These are phyloP conservation scores for Cairina moschata DNA, from an alignment of 2,113 vertebrate genomes.

Conservation along the genomic window DNA sequence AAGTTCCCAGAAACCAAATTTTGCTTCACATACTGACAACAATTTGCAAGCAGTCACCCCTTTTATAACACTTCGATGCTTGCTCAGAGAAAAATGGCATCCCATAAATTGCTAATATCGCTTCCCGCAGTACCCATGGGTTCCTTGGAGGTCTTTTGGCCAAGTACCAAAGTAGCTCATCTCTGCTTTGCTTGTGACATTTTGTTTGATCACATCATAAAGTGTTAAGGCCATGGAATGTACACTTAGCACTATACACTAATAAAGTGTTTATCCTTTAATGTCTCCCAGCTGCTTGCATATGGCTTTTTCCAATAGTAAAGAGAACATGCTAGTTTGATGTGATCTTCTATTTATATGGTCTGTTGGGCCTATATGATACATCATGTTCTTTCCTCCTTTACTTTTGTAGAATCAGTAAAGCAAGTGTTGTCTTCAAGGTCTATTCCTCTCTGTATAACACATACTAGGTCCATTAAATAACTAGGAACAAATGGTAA, in stretches of 20 bases:
- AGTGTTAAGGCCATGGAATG: neutral
- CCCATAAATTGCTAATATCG: neutral
- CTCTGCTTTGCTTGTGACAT: constrained; percentile 5
- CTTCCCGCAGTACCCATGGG: neutral
- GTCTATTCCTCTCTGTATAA: constrained; percentile 2
- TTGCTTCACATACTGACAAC: neutral
- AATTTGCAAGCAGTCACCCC: neutral
- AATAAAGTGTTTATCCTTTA: constrained; percentile 28
- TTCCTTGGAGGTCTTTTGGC: constrained; percentile 1
- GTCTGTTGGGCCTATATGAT: neutral
- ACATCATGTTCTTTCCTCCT: neutral
- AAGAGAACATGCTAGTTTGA: neutral
- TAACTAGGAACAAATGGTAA: neutral
- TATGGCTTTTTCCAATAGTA: constrained; percentile 22
- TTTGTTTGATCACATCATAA: constrained; percentile 54
- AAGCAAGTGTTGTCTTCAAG: neutral
- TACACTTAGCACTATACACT: constrained; percentile 3
- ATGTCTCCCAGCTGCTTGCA: constrained; percentile 33
- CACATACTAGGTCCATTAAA: neutral
- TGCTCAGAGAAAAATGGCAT: neutral
- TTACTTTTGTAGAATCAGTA: neutral
- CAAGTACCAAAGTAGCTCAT: neutral
- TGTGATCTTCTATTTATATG: neutral
- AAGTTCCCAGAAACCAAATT: neutral
- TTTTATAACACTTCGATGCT: neutral